These are phyloP conservation scores for Brachionus sp. DNA, from an alignment of 1,140 invertebrate genomes.

Conservation along the genomic window DNA sequence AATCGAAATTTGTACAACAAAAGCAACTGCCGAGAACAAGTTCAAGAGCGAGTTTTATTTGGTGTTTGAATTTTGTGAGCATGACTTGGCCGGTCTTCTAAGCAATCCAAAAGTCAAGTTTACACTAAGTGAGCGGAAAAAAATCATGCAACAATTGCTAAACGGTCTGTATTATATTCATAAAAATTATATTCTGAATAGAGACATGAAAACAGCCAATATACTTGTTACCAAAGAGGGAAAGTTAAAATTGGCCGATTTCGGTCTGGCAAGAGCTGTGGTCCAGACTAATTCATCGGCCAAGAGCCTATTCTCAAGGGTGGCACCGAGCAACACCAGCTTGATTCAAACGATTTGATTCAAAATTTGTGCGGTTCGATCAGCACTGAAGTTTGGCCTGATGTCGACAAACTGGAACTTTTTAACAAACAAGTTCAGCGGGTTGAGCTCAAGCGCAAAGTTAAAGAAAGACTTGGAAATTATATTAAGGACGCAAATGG, in stretches of 20 bases:
- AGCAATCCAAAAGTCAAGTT: slow-evolving; percentile 96
- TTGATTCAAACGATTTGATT: slow-evolving; percentile 89
- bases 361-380: slow-evolving; percentile 94
- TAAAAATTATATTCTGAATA: slow-evolving; percentile 84
- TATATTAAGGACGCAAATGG: slow-evolving; percentile 88
- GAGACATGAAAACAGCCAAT: slow-evolving; percentile 99
- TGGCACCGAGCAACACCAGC: slow-evolving; percentile 88
- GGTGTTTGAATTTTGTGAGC: slow-evolving; percentile 98
- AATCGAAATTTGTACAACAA: slow-evolving; percentile 90
- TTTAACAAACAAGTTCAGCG: slow-evolving; percentile 85
- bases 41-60: slow-evolving; percentile 83
- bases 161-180: slow-evolving; percentile 83
- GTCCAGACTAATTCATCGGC: slow-evolving; percentile 59
- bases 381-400: slow-evolving; percentile 84
- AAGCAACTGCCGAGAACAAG: slow-evolving; percentile 66
- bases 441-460: slow-evolving; percentile 75
- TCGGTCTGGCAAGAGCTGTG: slow-evolving; percentile 72
- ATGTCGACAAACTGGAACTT: slow-evolving; percentile 84
- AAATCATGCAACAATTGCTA: slow-evolving; percentile 64
- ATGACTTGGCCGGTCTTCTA: slow-evolving; percentile 91
- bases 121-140: slow-evolving; percentile 90
- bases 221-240: slow-evolving; percentile 95
- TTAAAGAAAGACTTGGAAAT: slow-evolving; percentile 78
- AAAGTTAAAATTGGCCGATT: slow-evolving; percentile 65
- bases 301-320: slow-evolving; percentile 79